Conservation (phyloP, 2,113 vertebrate species). For the Micromys minutus region DNA sequence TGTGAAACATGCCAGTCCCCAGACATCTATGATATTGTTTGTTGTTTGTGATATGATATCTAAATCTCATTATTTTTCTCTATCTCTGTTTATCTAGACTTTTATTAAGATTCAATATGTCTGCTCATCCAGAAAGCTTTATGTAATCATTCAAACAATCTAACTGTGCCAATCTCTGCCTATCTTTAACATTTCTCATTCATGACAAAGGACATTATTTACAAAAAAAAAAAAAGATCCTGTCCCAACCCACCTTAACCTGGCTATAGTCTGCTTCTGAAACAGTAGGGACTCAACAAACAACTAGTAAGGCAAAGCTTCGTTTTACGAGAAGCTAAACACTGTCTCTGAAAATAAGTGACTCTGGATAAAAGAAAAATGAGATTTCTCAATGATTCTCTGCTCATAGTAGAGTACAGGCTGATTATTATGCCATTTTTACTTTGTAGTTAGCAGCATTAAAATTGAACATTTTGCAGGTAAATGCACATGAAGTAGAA, state of each 20-base stretch:
- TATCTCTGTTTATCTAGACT: neutral
- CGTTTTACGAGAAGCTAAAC: neutral
- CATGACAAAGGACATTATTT: neutral
- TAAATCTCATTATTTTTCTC: neutral
- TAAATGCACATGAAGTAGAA: neutral
- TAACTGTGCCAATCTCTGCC: neutral
- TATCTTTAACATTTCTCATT: neutral
- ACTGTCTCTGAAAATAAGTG: neutral
- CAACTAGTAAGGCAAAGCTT: neutral
- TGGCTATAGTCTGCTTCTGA: neutral
- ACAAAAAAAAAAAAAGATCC: neutral
- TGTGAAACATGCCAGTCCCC: neutral
- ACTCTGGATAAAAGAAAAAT: slow-evolving; percentile 23
- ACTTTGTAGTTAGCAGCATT: slow-evolving; percentile 44
- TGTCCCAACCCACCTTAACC: neutral
- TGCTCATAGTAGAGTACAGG: neutral
- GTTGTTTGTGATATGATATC: neutral
- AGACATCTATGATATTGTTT: neutral
- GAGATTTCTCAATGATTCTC: neutral
- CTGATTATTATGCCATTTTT: slow-evolving; percentile 34
- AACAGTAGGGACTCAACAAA: neutral
- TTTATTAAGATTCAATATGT: neutral
- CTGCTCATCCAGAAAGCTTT: neutral
- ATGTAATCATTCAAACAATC: neutral
- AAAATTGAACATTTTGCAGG: slow-evolving; percentile 10